These are phyloP conservation scores for Dryomyza anilis DNA, from an alignment of 2,888 invertebrate species.

Conservation along the genomic window DNA sequence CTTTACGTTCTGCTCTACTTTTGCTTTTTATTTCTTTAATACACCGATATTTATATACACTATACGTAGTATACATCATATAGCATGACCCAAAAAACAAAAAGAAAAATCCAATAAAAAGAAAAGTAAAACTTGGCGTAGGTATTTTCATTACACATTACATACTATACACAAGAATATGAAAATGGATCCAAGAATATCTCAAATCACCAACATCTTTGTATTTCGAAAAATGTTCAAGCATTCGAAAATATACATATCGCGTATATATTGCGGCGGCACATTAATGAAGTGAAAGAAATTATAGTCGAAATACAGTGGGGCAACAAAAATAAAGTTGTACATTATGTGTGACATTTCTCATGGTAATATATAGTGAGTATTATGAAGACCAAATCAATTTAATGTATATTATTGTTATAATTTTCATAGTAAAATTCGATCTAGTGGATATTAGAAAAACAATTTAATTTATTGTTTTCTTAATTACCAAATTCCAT, in stretches of 20 bases:
- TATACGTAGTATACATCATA: too few species aligned
- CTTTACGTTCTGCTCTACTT: too few species aligned
- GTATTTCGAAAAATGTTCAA: too few species aligned
- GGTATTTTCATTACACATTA: slow-evolving; percentile 57
- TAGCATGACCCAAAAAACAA: slow-evolving; percentile 36
- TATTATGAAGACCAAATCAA: background rate
- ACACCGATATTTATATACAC: too few species aligned
- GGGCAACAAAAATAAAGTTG: background rate
- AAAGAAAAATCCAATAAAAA: slow-evolving; percentile 26
- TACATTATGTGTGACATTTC: too few species aligned
- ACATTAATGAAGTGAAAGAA: slow-evolving; percentile 6
- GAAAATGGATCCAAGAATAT: slow-evolving; percentile 60
- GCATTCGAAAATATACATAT: background rate
- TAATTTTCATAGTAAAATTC: too few species aligned
- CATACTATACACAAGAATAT: slow-evolving; percentile 38
- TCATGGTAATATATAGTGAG: too few species aligned
- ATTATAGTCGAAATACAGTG: slow-evolving; percentile 6
- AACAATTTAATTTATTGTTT: too few species aligned
- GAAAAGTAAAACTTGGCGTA: slow-evolving; percentile 45
- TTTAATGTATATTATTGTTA: too few species aligned
- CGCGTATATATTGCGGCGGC: background rate
- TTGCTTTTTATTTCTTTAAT: too few species aligned
- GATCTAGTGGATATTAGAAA: too few species aligned
- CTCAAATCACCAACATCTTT: slow-evolving; percentile 51
- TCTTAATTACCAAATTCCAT: too few species aligned